A percentile compares a stretch with the other conserved stretches of the same genome.
Evolutionary conservation across 2,113 vertebrate genomes (phyloP).

Genomic region (Alouatta palliata): DNA sequence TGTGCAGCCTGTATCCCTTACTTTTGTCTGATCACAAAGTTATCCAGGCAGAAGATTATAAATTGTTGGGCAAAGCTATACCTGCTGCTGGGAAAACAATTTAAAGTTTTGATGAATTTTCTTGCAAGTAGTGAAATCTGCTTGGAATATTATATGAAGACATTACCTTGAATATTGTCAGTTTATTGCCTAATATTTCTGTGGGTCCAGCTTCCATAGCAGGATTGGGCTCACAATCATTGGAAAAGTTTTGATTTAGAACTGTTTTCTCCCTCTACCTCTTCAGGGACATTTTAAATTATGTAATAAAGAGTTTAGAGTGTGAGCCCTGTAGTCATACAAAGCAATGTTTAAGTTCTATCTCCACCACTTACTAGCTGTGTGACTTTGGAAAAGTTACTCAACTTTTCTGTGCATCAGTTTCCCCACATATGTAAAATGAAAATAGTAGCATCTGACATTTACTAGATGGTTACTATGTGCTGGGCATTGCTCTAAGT

Average conservation of each 20-base stretch:
- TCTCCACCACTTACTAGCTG: background rate
- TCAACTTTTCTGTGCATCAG: background rate
- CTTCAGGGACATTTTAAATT: background rate
- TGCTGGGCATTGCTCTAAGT: background rate
- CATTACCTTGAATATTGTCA: background rate
- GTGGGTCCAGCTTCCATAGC: background rate
- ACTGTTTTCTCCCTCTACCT: background rate
- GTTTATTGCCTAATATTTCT: background rate
- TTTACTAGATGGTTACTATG: background rate
- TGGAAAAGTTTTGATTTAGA: conserved; percentile 29
- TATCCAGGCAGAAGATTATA: background rate
- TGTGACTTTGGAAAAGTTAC: conserved; percentile 16
- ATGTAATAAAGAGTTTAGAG: background rate
- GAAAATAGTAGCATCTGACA: background rate
- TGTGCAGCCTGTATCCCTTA: background rate
- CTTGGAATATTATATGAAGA: background rate
- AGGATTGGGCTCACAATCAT: background rate
- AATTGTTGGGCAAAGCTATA: background rate
- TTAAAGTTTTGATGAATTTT: background rate
- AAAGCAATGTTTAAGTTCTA: background rate
- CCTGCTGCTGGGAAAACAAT: background rate
- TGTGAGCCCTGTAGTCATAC: background rate
- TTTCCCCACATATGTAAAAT: background rate
- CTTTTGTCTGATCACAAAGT: background rate
- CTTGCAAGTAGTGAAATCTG: background rate